phyloP scores from a whole-genome alignment of 2,797 vertebrate species.

The Myotis pilosus region DNA sequence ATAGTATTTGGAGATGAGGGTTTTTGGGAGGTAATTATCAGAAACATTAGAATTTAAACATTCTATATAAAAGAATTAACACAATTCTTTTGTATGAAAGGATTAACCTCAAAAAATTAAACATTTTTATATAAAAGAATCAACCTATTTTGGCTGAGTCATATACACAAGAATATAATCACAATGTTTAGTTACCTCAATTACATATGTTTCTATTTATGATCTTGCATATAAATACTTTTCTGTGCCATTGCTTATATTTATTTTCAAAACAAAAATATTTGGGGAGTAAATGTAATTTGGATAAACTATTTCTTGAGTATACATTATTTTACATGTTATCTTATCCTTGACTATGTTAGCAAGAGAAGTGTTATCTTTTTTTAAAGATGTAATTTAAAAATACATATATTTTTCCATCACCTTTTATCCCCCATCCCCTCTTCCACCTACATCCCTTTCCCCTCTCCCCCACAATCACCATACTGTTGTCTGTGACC shows the following conservation, averaged over 20 bases:
- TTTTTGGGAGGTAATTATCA: neutral
- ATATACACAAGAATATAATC: neutral
- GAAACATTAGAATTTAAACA: neutral
- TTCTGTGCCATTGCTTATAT: neutral
- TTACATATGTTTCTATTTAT: neutral
- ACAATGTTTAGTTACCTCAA: neutral
- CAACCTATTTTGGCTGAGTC: neutral
- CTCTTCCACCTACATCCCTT: neutral
- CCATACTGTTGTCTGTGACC: neutral
- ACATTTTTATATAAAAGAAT: constrained; percentile 22
- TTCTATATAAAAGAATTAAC: constrained; percentile 16
- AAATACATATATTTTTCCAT: neutral
- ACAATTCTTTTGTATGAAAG: too few relatives aligned
- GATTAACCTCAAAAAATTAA: neutral
- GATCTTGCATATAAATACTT: neutral
- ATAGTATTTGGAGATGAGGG: neutral
- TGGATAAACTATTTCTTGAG: neutral
- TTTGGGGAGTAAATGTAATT: neutral
- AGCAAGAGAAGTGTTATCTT: neutral
- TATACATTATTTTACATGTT: neutral
- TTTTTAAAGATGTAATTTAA: neutral
- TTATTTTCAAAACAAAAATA: constrained; percentile 5
- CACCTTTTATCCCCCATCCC: neutral
- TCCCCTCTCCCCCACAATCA: neutral
- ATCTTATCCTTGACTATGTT: neutral